Base-by-base conservation (phyloP, 2,113 vertebrate species). In the Cheirogaleus medius region DNA sequence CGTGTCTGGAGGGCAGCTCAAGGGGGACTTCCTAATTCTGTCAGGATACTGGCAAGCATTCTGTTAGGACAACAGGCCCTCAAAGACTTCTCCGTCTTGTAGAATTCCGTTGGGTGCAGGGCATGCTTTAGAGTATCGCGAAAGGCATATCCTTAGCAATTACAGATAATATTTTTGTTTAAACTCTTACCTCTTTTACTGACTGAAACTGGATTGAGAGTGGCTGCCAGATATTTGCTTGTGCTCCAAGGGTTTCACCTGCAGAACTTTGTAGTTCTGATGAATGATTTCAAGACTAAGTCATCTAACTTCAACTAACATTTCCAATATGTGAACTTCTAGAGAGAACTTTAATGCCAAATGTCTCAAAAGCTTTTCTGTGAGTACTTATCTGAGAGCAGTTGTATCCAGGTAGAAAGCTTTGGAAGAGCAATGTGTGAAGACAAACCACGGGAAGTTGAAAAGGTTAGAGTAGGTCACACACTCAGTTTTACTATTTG, bases 11-110 rank as follows among this genome's bases (percentile, higher is more conserved):
- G 97, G 97, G 98, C 97, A 97, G 87, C 87, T 95, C 83, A 94
- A 96, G 96, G 95, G 97, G 88, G 91, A 97, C 98, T 98, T 98
- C 98, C 97, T 98, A 98, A 96, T 97, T 98, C 97, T 92, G 94
- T 98, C 97, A 98, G 97, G 97, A 98, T 98, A 39, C 98, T 98
- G 98, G 97, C 98, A 92, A 96, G 68, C 13, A 0, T 86, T 87
- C 49, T 0, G 0, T 76, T 93, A 87, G 95, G 96, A 87, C 78
- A 83, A 37, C 78, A 94, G 81, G 29, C 42, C 81, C 78, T 90
- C 91, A 76, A 93, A 87, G 78, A 25, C 39, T 88, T 63, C 80
- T 39, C 34, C 0, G 5, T n/a, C 73, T 85, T 4, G 0, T 5
- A 39, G 71, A 42, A 84, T 94, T 63, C 68, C 49, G 1, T 6